These are phyloP conservation scores for Mionectes macconnelli DNA, from an alignment of 2,113 vertebrate species.

Conservation along the genomic window DNA sequence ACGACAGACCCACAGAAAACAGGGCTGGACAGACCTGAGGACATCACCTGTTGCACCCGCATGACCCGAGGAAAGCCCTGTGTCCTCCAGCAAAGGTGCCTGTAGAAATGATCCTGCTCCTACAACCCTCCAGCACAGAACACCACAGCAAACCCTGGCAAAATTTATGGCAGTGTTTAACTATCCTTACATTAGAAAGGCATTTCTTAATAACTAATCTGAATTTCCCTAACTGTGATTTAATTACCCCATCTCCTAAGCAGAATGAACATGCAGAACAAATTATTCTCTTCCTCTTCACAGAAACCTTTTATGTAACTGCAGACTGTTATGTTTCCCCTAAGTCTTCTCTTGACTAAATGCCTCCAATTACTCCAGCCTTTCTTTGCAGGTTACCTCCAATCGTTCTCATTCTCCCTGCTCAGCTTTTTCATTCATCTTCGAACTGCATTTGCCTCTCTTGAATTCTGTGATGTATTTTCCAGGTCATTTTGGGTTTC, in stretches of 20 bases:
- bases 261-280: conserved; percentile 4
- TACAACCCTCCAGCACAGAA: not conserved
- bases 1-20: not conserved
- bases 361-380: not conserved
- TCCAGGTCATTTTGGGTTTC: not conserved
- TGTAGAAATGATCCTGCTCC: not conserved
- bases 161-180: not conserved
- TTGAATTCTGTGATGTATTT: not conserved
- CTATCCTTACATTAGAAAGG: not conserved
- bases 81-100: not conserved
- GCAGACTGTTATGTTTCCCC: not conserved
- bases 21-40: not conserved
- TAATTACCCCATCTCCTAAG: not conserved
- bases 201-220: conserved; percentile 2
- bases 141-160: not conserved
- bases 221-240: conserved; percentile 11
- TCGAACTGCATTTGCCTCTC: not conserved
- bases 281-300: conserved; percentile 4
- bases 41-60: not conserved
- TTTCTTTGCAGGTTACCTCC: not conserved
- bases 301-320: not conserved
- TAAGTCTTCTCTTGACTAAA: not conserved
- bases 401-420: not conserved
- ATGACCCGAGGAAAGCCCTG: not conserved
- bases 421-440: not conserved